Evolutionary conservation across 2,113 vertebrate genomes (phyloP), one percentile per base, ranked within the genome.

Genomic region (Monopterus albus): DNA sequence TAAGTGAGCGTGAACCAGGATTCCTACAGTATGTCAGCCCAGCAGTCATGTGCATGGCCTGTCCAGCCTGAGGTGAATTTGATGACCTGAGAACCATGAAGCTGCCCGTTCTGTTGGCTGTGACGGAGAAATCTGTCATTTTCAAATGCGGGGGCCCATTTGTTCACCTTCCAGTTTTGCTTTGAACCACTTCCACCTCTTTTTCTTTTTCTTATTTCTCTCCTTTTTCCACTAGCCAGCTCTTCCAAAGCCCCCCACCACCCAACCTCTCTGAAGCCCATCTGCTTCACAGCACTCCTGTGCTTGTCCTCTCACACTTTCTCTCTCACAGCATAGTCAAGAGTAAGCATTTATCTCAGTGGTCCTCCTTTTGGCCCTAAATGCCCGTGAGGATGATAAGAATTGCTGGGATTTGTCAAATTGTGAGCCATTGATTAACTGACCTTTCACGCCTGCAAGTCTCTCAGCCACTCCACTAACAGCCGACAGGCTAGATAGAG

Each of bases 381-480:
- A 93, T 79, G 70, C 86, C 91, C 72, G 80, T 75, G 87, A 87
- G 89, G 86, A 90, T 90, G 93, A 94, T 93, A 92, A 92, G 91
- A 92, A 89, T 92, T 72, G 61, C 90, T 90, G 89, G 91, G 92
- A 93, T 93, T 94, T 93, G 91, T 93, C 92, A 94, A 94, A 94
- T 94, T 92, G 92, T 88, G 88, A 66, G 57, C 87, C 91, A 93
- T 93, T 91, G 93, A 93, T 93, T 93, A 93, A 91, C 85, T 93
- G 92, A 93, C 92, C 93, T 93, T 93, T 94, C 82, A 88, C 91
- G 85, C 85, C 90, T 88, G 78, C 82, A 60, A 90, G 89, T 90
- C 91, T 91, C 85, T 88, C 87, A 90, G 91, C 85, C 93, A 91
- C 90, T 93, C 87, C 87, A 82, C 91, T 91, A 91, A 91, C 82